Base-by-base conservation (phyloP, 2,888 invertebrate genomes). In the Incurvaria masculella region DNA sequence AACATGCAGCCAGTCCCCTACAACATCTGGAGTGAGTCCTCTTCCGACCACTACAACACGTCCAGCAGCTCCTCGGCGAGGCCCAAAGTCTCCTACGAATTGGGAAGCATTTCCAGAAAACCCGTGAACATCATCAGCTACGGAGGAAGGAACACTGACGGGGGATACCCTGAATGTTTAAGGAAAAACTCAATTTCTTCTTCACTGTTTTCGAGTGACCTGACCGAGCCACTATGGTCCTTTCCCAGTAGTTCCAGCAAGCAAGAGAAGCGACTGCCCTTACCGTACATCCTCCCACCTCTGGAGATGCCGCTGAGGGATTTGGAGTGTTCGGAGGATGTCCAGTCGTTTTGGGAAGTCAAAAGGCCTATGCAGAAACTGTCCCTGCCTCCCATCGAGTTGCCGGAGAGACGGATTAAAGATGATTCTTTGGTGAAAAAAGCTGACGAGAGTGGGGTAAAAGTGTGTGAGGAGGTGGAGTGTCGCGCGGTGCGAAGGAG, bases 121-220 rank as follows among this genome's bases (percentile, higher is more conserved):
- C 64, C 67, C 4, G 55, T 62, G 20, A 56, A 54, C 49, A 51
- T 63, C 18, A 54, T 62, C 11, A 33, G 33, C 14, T 33, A 33
- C 14, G 33, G 33, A 14, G 33, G 6, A 44, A 33, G 33, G 11
- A 23, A 8, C 11, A 33, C 11, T 3, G 14, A 33, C 33, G 14
- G 8, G 3, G 21, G 14, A 27, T 44, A 16, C 44, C 48, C n/a
- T 39, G 44, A 16, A 39, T 20, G 26, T 14, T 4, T 49, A 11
- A 41, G 45, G 19, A 45, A 41, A 19, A 66, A 63, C 42, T 60
- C 69, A 14, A 47, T 66, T 21, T 63, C 69, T 8, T 66, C 69
- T 11, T 64, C 72, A 43, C 54, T 70, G 40, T 61, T 69, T 51
- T 64, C 71, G 10, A 58, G 60, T 51, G 70, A 70, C 33, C 49